Percentiles rank a stretch among this genome's conserved stretches.
Conservation (phyloP, 2,888 invertebrate genomes). For the Gortyna flavago region DNA sequence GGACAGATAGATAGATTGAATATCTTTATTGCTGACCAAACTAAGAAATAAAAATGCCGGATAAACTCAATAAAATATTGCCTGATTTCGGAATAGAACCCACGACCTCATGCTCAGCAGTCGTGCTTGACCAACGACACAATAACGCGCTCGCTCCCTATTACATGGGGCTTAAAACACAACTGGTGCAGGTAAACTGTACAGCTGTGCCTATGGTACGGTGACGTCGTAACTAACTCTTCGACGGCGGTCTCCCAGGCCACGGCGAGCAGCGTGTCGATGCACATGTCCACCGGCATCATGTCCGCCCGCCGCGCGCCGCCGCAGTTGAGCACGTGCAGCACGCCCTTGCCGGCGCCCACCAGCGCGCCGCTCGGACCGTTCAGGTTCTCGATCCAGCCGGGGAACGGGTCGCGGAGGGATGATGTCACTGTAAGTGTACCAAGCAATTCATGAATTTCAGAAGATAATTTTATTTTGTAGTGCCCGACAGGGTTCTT, state of each 20-base stretch:
- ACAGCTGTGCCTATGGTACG: no score
- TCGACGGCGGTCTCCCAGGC: conserved; percentile 92
- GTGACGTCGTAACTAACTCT: not conserved
- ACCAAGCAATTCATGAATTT: not conserved
- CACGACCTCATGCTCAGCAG: no score
- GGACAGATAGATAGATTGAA: not conserved
- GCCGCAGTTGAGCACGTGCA: conserved; percentile 92
- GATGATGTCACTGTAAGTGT: conserved; percentile 91
- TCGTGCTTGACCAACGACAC: no score
- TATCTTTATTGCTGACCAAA: not conserved
- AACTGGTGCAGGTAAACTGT: no score
- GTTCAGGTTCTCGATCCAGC: conserved; percentile 98
- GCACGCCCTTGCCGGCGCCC: conserved; percentile 93
- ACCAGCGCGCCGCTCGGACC: conserved; percentile 95
- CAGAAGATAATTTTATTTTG: no score
- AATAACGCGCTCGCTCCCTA: no score
- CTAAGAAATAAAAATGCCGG: not conserved
- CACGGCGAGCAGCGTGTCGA: conserved; percentile 93
- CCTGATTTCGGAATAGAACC: no score
- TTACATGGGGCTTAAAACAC: no score
- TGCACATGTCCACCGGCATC: conserved; percentile 95
- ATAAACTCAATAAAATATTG: no score
- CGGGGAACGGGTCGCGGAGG: conserved; percentile 91
- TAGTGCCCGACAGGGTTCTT: no score
- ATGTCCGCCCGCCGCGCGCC: conserved; percentile 91